Conservation (phyloP, 2,797 vertebrate genomes). For the Hyperoplus immaculatus region DNA sequence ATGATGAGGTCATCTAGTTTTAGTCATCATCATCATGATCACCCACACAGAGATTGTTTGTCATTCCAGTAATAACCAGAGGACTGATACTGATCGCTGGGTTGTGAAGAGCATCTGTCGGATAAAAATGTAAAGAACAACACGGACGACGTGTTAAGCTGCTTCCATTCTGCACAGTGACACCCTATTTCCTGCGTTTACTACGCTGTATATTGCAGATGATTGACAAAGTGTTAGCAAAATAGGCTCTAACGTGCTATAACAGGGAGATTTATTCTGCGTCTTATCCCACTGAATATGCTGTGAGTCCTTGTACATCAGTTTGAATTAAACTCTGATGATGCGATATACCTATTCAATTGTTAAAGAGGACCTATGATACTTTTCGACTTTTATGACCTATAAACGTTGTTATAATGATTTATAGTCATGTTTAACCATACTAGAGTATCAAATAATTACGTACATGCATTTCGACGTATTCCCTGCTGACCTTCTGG, state of each 20-base stretch:
- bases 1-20: constrained; percentile 48
- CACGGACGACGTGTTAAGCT: background rate
- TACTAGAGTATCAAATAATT: too few relatives aligned
- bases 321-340: background rate
- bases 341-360: too few relatives aligned
- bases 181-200: background rate
- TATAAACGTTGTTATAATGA: too few relatives aligned
- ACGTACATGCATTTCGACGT: too few relatives aligned
- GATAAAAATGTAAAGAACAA: constrained; percentile 11
- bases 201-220: background rate
- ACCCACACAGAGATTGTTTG: background rate
- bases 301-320: background rate
- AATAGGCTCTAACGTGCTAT: background rate
- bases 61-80: constrained; percentile 2
- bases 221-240: background rate
- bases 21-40: constrained; percentile 12
- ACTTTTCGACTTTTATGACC: too few relatives aligned
- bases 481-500: too few relatives aligned
- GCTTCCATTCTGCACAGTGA: background rate
- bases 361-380: background rate
- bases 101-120: constrained; percentile 1
- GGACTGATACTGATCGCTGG: background rate
- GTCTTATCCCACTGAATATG: background rate
- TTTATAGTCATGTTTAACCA: too few relatives aligned
- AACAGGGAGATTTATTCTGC: background rate